Base-by-base conservation (phyloP, 2,888 invertebrate genomes). In the Sesamia inferens region DNA sequence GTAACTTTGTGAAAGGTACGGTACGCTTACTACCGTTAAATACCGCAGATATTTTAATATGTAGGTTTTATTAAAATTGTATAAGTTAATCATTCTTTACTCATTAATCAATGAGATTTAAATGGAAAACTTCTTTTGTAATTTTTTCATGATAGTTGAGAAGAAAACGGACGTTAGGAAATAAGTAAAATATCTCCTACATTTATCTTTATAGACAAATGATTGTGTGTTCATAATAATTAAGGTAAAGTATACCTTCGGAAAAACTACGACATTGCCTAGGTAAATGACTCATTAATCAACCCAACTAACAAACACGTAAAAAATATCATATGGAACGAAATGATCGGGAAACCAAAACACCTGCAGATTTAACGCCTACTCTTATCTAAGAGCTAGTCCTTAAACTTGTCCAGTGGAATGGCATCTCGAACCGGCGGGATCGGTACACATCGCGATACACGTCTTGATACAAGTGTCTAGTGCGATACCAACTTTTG, bases 311-410 rank as follows among this genome's bases (percentile, higher is more conserved):
- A 51, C 48, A 47, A 24, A 81, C 51, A 19, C 1, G 31, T 6
- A 48, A 39, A 48, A 58, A 74, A 19, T 39, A 62, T 44, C 31
- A n/a, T 58, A 55, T 47, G 51, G 31, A 59, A n/a, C 10, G 14
- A 71, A 68, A 57, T 62, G 47, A n/a, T 42, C 47, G 55, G 24
- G 22, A 67, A 59, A 64, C 44, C 2, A 24, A 62, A 69, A 64
- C 69, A 80, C 68, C 55, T 69, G 59, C 84, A 64, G 67, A 83
- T 80, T 79, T 79, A 83, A 59, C 39, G 31, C 24, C 55, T 31
- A 57, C 69, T 39, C 79, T 83, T 83, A 83, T 80, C 79, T 79
- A 44, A 14, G 16, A 71, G 57, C 66, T 76, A 61, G 71, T 24
- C 54, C 64, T 76, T 73, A 69, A 71, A 74, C 71, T 71, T 75